phyloP scores from a whole-genome alignment of 2,797 vertebrate genomes.

The Pelodytes ibericus region DNA sequence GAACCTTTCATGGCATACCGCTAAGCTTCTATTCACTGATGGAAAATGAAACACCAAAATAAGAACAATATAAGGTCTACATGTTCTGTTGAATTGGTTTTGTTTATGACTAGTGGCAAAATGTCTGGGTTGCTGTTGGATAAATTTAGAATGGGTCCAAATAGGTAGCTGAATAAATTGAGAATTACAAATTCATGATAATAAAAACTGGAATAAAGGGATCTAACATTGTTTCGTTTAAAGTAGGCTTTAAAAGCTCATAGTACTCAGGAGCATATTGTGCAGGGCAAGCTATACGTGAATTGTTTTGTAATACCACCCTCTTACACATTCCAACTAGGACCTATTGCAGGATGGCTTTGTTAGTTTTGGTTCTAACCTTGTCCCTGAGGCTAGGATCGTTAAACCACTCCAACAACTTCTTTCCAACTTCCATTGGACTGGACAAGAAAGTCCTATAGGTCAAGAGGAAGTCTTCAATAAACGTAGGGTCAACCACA shows the following conservation, averaged over 20 bases:
- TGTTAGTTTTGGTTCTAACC: slow-evolving; percentile 68
- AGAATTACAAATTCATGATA: too few species aligned
- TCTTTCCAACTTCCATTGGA: slow-evolving; percentile 98
- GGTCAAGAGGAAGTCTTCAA: slow-evolving; percentile 96
- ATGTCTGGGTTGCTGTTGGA: too few species aligned
- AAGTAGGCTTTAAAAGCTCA: too few species aligned
- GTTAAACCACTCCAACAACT: slow-evolving; percentile 98
- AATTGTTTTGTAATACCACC: too few species aligned
- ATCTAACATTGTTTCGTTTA: too few species aligned
- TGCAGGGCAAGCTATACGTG: too few species aligned
- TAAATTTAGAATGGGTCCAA: too few species aligned
- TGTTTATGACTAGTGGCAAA: neutral
- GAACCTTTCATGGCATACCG: neutral
- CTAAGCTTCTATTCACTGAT: neutral
- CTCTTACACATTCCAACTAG: too few species aligned
- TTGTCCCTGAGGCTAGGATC: slow-evolving; percentile 99
- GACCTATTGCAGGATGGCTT: too few species aligned
- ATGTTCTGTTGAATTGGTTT: neutral
- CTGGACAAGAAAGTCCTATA: slow-evolving; percentile 98
- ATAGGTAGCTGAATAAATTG: too few species aligned
- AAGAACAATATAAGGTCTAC: neutral
- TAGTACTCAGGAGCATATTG: too few species aligned
- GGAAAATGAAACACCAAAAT: neutral
- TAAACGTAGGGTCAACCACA: slow-evolving; percentile 97
- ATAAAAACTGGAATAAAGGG: too few species aligned